Percentiles rank a stretch among this genome's conserved stretches.
Evolutionary conservation across 2,113 vertebrate genomes (phyloP).

Genomic region (Choloepus hoffmanni): DNA sequence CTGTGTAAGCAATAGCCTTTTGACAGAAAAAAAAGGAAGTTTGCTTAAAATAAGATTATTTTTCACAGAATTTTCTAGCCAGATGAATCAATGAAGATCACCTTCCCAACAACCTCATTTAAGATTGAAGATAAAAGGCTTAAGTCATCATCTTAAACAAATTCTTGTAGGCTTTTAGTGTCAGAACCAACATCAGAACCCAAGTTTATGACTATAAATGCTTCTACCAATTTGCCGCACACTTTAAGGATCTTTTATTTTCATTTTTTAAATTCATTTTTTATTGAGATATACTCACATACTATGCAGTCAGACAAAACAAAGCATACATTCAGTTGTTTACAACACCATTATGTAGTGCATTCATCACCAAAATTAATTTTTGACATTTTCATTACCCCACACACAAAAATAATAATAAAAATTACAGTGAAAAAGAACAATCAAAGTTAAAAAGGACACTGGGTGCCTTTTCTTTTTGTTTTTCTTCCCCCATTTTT

Average conservation of each 20-base stretch:
- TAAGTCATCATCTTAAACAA: neutral
- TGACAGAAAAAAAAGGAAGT: neutral
- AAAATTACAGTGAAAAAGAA: no score
- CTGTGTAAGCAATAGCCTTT: neutral
- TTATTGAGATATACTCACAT: no score
- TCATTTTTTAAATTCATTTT: no score
- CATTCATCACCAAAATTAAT: no score
- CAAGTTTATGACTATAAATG: neutral
- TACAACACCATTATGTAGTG: no score
- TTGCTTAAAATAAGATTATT: conserved; percentile 46
- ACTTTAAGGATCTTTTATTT: neutral
- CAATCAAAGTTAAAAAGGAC: no score
- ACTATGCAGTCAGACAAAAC: no score
- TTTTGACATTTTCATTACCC: no score
- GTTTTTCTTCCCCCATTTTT: no score
- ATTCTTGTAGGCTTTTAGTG: neutral
- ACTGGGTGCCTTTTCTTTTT: no score
- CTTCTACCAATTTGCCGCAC: neutral
- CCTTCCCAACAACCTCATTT: neutral
- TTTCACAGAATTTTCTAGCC: neutral
- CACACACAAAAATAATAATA: no score
- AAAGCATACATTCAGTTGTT: no score
- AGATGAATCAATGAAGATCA: neutral
- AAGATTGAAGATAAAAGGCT: neutral
- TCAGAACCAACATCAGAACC: neutral